phyloP scores from a whole-genome alignment of 2,797 vertebrate species.

The Poeciliopsis presidionis region DNA sequence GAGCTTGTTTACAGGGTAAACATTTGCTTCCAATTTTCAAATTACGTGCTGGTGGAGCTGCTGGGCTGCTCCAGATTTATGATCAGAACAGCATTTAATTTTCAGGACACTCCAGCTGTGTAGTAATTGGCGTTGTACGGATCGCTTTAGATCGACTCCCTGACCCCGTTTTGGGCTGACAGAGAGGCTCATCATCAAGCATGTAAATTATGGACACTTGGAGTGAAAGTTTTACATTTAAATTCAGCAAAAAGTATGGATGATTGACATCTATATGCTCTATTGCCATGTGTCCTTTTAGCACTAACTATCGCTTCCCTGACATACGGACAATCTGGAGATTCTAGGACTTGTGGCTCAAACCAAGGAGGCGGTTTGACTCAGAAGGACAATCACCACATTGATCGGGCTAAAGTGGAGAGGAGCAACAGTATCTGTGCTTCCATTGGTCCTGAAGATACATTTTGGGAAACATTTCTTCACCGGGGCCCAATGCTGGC shows the following conservation, averaged over 20 bases:
- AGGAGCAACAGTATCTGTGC: not conserved
- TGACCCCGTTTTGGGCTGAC: not conserved
- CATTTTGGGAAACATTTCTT: not conserved
- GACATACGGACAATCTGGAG: not conserved
- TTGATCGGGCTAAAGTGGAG: not conserved
- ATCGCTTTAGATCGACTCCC: not conserved
- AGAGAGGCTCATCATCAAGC: not conserved
- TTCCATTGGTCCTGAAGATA: not conserved
- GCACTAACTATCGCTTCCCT: not conserved
- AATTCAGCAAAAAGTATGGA: not conserved
- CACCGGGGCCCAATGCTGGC: not conserved
- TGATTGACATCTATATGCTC: not conserved
- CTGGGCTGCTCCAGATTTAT: slow-evolving; percentile 33
- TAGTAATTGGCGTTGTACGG: not conserved
- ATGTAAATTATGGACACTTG: not conserved
- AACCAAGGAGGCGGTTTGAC: not conserved
- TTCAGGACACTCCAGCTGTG: not conserved
- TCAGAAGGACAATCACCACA: not conserved
- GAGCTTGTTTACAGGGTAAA: slow-evolving; percentile 70
- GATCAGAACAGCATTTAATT: not conserved
- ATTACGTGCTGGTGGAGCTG: slow-evolving; percentile 52
- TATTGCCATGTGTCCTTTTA: not conserved
- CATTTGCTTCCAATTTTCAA: slow-evolving; percentile 74
- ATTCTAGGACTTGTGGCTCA: not conserved
- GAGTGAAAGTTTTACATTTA: not conserved